A percentile compares a stretch with the other conserved stretches of the same genome.
These are phyloP conservation scores for Meiosimyza platycephala DNA, from an alignment of 2,888 invertebrate species.

Conservation along the genomic window DNA sequence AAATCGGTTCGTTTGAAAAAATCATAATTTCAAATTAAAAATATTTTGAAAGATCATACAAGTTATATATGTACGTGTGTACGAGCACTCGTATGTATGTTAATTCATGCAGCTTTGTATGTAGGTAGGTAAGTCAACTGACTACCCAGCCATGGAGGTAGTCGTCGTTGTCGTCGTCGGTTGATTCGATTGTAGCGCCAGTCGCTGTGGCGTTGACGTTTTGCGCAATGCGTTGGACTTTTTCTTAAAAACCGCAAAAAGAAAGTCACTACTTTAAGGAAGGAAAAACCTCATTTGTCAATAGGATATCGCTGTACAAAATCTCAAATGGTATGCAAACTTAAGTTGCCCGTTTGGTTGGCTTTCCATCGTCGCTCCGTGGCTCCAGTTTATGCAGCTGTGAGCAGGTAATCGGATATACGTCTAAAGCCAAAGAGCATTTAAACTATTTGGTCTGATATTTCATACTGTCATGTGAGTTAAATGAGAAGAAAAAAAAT, in stretches of 20 bases:
- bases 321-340: constrained; percentile 47
- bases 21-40: constrained; percentile 19
- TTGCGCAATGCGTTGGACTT: constrained; percentile 55
- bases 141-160: neutral
- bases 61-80: too few species aligned
- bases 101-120: too few species aligned
- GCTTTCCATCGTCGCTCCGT: neutral
- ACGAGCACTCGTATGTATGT: too few species aligned
- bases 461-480: neutral
- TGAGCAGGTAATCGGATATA: constrained; percentile 19
- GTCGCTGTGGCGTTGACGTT: constrained; percentile 26
- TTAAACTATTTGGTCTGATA: constrained; percentile 4
- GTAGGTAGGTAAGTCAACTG: neutral
- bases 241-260: constrained; percentile 33
- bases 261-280: constrained; percentile 44
- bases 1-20: constrained; percentile 17
- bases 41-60: too few species aligned
- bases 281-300: constrained; percentile 63
- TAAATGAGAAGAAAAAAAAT: neutral
- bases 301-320: constrained; percentile 61
- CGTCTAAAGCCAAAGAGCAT: constrained; percentile 1
- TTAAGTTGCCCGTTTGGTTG: constrained; percentile 51
- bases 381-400: constrained; percentile 12
- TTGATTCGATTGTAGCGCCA: constrained; percentile 38
- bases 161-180: neutral